phyloP scores from a whole-genome alignment of 2,888 invertebrate species.

The Linnaemya tessellans region DNA sequence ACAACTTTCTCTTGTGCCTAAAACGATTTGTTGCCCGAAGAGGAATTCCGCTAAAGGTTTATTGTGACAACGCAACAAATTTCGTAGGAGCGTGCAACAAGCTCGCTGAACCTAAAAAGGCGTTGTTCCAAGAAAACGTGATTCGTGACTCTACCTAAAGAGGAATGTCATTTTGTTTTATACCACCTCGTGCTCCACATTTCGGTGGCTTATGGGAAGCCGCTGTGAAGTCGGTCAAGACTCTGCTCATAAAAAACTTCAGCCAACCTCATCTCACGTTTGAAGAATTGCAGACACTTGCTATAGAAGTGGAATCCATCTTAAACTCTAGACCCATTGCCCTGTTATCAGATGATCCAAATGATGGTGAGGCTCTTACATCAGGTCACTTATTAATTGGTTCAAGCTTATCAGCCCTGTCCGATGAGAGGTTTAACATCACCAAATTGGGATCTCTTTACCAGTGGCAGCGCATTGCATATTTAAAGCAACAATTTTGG shows the following conservation, averaged over 20 bases:
- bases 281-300: conserved; percentile 4
- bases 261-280: not conserved
- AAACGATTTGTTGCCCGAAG: conserved; percentile 4
- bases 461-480: no score
- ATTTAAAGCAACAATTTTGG: no score
- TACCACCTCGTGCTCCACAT: conserved; percentile 27
- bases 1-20: not conserved
- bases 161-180: conserved; percentile 27
- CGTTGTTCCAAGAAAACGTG: not conserved
- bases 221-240: conserved; percentile 32
- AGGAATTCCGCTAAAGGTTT: not conserved
- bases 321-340: no score
- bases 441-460: no score
- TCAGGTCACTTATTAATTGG: no score
- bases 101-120: not conserved
- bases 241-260: not conserved
- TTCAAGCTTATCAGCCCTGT: no score
- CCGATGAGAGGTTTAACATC: no score
- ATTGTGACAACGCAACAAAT: no score
- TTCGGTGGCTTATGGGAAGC: conserved; percentile 35
- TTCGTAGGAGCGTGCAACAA: not conserved
- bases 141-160: not conserved
- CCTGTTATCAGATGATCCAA: no score
- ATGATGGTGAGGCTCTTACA: no score
- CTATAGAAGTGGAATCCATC: conserved; percentile 1